phyloP scores from a whole-genome alignment of 2,797 vertebrate species.

The Percopsis omiscomaycus region DNA sequence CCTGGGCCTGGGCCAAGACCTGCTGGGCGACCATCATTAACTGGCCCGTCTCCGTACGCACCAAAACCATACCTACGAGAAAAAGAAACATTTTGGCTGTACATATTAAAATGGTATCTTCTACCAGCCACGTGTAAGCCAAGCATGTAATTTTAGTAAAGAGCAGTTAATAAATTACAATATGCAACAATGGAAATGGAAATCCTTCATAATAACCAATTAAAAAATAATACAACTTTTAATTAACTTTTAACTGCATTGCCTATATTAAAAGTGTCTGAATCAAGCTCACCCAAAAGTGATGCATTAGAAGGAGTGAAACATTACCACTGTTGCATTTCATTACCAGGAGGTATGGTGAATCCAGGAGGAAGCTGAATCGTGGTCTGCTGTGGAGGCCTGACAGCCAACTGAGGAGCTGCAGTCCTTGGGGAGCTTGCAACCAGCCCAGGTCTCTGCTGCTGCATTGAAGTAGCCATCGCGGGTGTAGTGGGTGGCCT shows the following conservation, averaged over 20 bases:
- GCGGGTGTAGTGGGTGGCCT: conserved; percentile 59
- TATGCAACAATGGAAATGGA: not conserved
- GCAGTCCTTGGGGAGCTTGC: conserved; percentile 63
- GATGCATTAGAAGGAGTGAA: not conserved
- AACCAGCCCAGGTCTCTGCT: conserved; percentile 74
- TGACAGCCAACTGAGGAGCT: conserved; percentile 80
- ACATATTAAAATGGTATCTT: not conserved
- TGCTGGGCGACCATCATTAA: conserved; percentile 87
- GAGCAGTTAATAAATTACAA: too few species aligned
- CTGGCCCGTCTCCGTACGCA: conserved; percentile 85
- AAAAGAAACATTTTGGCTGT: conserved; percentile 1
- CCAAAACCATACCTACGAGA: conserved; percentile 82
- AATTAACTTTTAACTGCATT: not conserved
- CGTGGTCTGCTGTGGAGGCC: conserved; percentile 84
- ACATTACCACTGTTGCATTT: not conserved
- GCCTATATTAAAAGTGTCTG: too few species aligned
- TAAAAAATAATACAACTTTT: not conserved
- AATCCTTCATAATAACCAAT: not conserved
- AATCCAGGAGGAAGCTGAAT: conserved; percentile 87
- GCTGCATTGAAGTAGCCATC: conserved; percentile 66
- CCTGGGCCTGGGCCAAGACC: conserved; percentile 82
- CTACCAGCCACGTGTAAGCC: too few species aligned
- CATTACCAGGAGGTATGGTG: conserved; percentile 83
- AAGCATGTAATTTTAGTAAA: too few species aligned
- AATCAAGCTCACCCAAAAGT: not conserved